Conservation (phyloP, 2,888 invertebrate genomes). For the Agriopis aurantiaria region DNA sequence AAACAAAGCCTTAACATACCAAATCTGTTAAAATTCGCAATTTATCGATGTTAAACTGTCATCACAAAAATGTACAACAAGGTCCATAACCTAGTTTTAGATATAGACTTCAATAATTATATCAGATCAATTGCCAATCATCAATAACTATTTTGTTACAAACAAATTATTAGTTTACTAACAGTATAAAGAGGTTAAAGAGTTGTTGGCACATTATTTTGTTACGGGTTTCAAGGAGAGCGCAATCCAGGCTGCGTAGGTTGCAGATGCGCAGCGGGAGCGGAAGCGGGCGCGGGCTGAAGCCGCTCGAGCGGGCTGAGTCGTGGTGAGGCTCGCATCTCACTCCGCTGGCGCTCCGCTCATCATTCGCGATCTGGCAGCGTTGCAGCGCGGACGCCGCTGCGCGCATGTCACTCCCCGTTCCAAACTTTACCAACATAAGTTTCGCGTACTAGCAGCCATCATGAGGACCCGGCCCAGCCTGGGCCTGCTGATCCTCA, state of each 20-base stretch:
- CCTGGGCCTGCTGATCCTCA: slow-evolving; percentile 66
- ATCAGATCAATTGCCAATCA: too few relatives aligned
- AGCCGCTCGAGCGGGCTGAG: not conserved
- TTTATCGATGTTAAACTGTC: too few relatives aligned
- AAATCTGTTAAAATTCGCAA: too few relatives aligned
- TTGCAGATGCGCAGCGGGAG: slow-evolving; percentile 2
- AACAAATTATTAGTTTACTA: too few relatives aligned
- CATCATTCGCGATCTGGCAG: slow-evolving; percentile 76
- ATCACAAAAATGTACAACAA: too few relatives aligned
- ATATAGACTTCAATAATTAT: too few relatives aligned
- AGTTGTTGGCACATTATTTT: too few relatives aligned
- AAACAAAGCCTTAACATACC: too few relatives aligned
- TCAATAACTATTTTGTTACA: too few relatives aligned
- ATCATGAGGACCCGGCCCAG: slow-evolving; percentile 71
- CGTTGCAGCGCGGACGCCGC: slow-evolving; percentile 73
- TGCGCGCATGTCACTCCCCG: slow-evolving; percentile 60
- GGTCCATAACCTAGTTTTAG: too few relatives aligned
- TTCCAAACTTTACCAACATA: slow-evolving; percentile 65
- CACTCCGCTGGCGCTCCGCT: not conserved
- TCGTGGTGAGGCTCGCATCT: slow-evolving; percentile 8
- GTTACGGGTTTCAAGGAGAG: not conserved
- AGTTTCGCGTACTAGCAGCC: slow-evolving; percentile 51
- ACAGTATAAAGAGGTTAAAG: too few relatives aligned
- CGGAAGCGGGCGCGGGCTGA: slow-evolving; percentile 16
- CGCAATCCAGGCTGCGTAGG: slow-evolving; percentile 57